Conservation (phyloP, 2,888 invertebrate species). For the Cordylochernes scorpioides region DNA sequence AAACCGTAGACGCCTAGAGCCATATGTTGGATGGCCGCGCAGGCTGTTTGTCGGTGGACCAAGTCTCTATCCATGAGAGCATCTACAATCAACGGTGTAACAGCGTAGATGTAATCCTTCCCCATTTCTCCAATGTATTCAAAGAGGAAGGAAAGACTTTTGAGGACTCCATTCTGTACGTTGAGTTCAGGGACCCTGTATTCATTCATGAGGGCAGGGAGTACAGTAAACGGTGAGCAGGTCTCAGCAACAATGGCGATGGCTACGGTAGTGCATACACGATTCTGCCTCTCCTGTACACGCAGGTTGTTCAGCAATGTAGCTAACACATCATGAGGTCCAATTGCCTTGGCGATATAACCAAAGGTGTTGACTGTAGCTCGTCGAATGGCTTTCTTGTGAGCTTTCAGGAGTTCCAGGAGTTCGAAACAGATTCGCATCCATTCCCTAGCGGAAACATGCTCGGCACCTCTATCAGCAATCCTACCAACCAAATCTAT, state of each 20-base stretch:
- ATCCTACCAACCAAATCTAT: constrained; percentile 97
- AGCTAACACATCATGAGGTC: constrained; percentile 93
- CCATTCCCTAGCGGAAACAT: constrained; percentile 96
- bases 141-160: constrained; percentile 88
- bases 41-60: constrained; percentile 94
- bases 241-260: constrained; percentile 99
- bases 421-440: constrained; percentile 99
- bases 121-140: constrained; percentile 99
- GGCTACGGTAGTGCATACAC: constrained; percentile 97
- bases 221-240: constrained; percentile 94
- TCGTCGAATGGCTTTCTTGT: constrained; percentile 92
- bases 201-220: constrained; percentile 94
- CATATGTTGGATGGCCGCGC: constrained; percentile 97
- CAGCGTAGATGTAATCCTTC: constrained; percentile 98
- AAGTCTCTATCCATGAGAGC: constrained; percentile 97
- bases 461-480: constrained; percentile 93
- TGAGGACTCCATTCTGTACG: constrained; percentile 95
- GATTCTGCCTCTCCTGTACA: constrained; percentile 81
- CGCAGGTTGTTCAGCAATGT: constrained; percentile 84
- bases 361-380: constrained; percentile 99
- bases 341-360: constrained; percentile 97
- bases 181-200: constrained; percentile 94
- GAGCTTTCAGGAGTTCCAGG: constrained; percentile 81
- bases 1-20: constrained; percentile 92
- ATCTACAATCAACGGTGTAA: constrained; percentile 86